These are phyloP conservation scores for Spilosoma lubricipeda DNA, from an alignment of 2,888 invertebrate genomes.

Conservation along the genomic window DNA sequence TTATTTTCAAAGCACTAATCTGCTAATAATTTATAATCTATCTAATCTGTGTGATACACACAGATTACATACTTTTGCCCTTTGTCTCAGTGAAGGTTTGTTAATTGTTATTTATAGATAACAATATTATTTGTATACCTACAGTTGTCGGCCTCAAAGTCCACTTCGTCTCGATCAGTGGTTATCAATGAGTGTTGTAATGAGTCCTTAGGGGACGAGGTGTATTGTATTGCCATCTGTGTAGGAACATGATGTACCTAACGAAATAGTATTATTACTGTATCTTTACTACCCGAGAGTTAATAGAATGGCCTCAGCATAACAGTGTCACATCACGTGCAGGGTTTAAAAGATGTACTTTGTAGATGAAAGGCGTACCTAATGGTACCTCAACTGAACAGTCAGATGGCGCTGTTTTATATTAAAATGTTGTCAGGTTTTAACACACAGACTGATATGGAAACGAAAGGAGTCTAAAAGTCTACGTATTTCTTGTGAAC, in stretches of 20 bases:
- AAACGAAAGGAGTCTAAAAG: too few relatives aligned
- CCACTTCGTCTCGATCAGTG: neutral
- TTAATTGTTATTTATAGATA: neutral
- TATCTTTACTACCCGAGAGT: neutral
- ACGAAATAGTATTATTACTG: neutral
- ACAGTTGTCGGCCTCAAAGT: neutral
- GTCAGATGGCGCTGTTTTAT: neutral
- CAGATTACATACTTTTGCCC: neutral
- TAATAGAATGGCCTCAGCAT: neutral
- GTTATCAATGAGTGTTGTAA: too few relatives aligned
- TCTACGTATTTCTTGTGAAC: too few relatives aligned
- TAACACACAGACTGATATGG: neutral
- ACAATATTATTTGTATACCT: neutral
- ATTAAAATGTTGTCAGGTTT: neutral
- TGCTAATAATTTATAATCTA: too few relatives aligned
- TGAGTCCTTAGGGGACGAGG: too few relatives aligned
- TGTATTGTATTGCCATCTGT: neutral
- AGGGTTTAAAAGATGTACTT: neutral
- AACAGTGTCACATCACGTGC: neutral
- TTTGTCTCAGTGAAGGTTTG: neutral
- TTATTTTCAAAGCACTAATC: neutral
- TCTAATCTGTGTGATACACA: too few relatives aligned
- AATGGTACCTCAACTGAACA: neutral
- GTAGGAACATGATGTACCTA: neutral
- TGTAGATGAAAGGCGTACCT: neutral